Base-by-base conservation (phyloP, 2,113 vertebrate genomes). In the Pleuronectes platessa region DNA sequence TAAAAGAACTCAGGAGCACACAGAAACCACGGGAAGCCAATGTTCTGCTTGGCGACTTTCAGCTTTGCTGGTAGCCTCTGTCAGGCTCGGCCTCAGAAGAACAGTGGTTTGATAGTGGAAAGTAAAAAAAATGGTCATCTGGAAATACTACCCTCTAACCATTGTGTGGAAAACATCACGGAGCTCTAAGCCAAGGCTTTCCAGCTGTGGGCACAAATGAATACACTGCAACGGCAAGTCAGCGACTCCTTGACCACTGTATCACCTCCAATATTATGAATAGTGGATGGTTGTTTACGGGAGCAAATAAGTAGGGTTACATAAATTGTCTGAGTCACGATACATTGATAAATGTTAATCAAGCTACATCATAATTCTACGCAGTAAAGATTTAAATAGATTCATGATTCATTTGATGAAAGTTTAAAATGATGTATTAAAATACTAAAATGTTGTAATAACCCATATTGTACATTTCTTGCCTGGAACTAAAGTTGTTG, bases 181-280 rank as follows among this genome's bases (percentile, higher is more conserved):
- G 21, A 49, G 60, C 49, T 63, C 15, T 60, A 72, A 78, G 78
- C 65, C 55, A 51, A 2, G 49, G 10, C 65, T 66, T 59, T 75
- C 24, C 31, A 64, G 68, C 64, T 60, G 31, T 23, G 26, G 69
- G 61, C 47, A 31, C 55, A 71, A 86, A 82, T 87, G 62, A 78
- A 83, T 42, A 12, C 12, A 42, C 40, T 12, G 40, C 71, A 65
- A 63, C 69, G 71, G 51, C 77, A 37, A 37, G 35, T 37, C 35
- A 37, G 35, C 1, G 9, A 37, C 35, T 60, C 18, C 49, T 27
- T 82, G 71, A 88, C 72, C 86, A 70, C 76, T 55, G 10, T 7
- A 56, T 71, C 59, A 75, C 51, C 40, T 74, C 17, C 53, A 54
- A 79, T 24, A 78, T 63, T 73, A 77, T 74, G 58, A 86, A 79